Conservation (phyloP, 2,113 vertebrate genomes). For the Chamaetylas fuelleborni region DNA sequence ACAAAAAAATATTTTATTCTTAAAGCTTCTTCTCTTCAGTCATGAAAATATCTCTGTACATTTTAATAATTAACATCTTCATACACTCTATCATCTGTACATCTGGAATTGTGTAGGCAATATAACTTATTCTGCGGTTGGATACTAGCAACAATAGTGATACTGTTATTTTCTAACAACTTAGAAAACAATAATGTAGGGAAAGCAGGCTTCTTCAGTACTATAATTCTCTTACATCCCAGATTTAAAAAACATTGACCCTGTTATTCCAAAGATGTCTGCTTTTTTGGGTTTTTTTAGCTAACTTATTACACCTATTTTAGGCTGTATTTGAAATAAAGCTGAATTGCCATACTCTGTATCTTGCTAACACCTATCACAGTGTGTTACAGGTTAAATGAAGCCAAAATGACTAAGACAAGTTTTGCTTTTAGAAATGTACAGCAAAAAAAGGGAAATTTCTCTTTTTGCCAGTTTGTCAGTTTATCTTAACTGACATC, state of each 20-base stretch:
- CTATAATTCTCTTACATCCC: not conserved
- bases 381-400: not conserved
- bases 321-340: not conserved
- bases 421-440: not conserved
- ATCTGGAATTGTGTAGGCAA: not conserved
- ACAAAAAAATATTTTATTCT: not conserved
- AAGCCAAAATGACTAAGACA: not conserved
- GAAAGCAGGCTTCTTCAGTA: not conserved
- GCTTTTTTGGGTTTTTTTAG: not conserved
- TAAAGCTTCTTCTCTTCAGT: not conserved
- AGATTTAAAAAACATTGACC: not conserved
- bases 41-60: not conserved
- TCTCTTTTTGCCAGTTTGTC: not conserved
- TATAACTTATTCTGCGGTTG: not conserved
- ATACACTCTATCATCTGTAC: not conserved
- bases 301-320: not conserved
- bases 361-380: not conserved
- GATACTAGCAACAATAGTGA: not conserved
- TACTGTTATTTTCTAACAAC: not conserved
- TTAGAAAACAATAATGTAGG: not conserved
- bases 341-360: not conserved
- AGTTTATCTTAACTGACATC: not conserved
- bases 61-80: not conserved
- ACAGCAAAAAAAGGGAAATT: not conserved
- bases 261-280: not conserved